A percentile compares a stretch with the other conserved stretches of the same genome.
Conservation (phyloP, 1,140 invertebrate genomes). For the Planococcus citri region DNA sequence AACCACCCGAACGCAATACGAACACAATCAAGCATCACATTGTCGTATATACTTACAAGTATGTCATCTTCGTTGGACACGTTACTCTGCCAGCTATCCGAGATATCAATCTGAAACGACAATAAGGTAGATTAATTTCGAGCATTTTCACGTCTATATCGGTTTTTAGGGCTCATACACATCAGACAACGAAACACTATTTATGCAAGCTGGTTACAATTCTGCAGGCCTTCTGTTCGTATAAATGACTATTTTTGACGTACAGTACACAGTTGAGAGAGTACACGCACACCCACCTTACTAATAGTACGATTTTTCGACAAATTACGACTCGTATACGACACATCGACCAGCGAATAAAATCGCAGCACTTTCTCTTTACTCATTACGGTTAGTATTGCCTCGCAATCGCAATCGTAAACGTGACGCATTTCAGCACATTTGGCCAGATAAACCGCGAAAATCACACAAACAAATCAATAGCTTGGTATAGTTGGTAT, state of each 20-base stretch:
- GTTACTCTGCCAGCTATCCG: slow-evolving; percentile 13
- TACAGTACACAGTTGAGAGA: no score
- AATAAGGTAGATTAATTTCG: no score
- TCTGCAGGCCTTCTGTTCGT: no score
- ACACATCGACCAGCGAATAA: slow-evolving; percentile 6
- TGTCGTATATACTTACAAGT: not conserved
- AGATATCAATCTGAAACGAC: not conserved
- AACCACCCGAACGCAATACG: no score
- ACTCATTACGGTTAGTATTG: not conserved
- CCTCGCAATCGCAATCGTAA: not conserved
- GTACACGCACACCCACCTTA: not conserved
- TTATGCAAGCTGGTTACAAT: no score
- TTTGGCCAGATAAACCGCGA: not conserved
- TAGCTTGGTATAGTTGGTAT: no score
- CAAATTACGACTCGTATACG: not conserved
- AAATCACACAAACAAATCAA: not conserved
- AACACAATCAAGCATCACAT: not conserved
- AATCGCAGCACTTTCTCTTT: not conserved
- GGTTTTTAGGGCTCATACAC: no score
- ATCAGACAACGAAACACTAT: no score
- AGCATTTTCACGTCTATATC: no score
- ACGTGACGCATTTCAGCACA: not conserved
- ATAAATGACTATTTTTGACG: no score
- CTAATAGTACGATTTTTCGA: not conserved
- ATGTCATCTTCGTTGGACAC: not conserved